Evolutionary conservation across 2,797 vertebrate species (phyloP).

Genomic region (Oryzias dopingdopingensis): DNA sequence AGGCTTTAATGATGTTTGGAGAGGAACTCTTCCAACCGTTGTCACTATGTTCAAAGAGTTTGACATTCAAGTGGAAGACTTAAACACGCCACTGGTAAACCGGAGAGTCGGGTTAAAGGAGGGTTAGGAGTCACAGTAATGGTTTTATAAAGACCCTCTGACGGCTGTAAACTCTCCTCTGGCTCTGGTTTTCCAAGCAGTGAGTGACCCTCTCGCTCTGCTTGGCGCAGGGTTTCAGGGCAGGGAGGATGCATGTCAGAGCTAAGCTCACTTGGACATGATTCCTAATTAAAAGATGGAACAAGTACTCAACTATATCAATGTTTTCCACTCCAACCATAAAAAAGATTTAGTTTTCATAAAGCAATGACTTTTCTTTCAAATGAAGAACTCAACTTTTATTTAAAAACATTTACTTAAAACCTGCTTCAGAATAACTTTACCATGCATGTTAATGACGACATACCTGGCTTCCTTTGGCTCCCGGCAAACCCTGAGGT

Average conservation of each 20-base stretch:
- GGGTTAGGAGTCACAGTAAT: constrained; percentile 29
- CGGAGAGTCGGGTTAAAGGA: constrained; percentile 2
- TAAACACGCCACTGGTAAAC: constrained; percentile 5
- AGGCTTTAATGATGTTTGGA: constrained; percentile 55
- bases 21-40: constrained; percentile 48
- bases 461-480: constrained; percentile 78
- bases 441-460: constrained; percentile 20
- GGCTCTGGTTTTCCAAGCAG: constrained; percentile 31
- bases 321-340: constrained; percentile 18
- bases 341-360: constrained; percentile 46
- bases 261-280: constrained; percentile 38
- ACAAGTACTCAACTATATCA: constrained; percentile 42
- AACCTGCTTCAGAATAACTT: constrained; percentile 18
- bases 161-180: constrained; percentile 53
- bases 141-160: constrained; percentile 66
- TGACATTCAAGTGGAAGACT: constrained; percentile 47
- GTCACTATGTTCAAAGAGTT: constrained; percentile 39
- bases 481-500: constrained; percentile 74
- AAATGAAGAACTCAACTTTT: constrained; percentile 29
- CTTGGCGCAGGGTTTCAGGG: constrained; percentile 23
- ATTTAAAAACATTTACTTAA: background rate
- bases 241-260: constrained; percentile 41
- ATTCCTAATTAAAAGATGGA: constrained; percentile 54
- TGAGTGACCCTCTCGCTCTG: constrained; percentile 47
- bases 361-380: constrained; percentile 30